Evolutionary conservation across 2,797 vertebrate genomes (phyloP), one percentile per base, ranked within the genome.

Genomic region (Catamblyrhynchus diadema): DNA sequence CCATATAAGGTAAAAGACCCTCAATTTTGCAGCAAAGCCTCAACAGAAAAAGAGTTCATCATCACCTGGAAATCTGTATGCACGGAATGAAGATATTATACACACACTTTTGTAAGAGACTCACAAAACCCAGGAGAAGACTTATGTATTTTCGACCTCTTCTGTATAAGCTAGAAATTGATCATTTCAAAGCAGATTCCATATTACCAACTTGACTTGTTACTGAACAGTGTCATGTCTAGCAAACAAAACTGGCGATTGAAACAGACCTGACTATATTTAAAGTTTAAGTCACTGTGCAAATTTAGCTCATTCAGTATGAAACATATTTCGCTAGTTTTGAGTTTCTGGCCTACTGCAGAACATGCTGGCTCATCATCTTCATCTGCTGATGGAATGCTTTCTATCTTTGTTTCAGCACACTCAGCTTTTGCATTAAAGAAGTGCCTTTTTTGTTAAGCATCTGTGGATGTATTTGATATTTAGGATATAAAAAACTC

Each of bases 401-500:
- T 93, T 96, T 96, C 96, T 96, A 96, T 96, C 91, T 96, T 96
- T 95, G 77, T 83, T 96, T 93, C 85, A 81, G 94, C 93, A 86
- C 50, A 91, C 72, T 95, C 92, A 95, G 94, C 95, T 96, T 91
- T 92, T 94, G 91, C 93, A 92, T 92, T 91, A 92, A 94, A 91
- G 69, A 90, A 95, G 39, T 86, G 92, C 84, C 86, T 92, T 94
- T 95, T 96, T 88, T 80, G 79, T 95, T 90, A 94, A 89, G 92
- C 95, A 95, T 95, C 96, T 95, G 94, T 85, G 94, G 65, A 94
- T 93, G 72, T 54, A 67, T 94, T 92, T 88, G 81, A 88, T 95
- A 87, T 87, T 96, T 92, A 89, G 93, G 86, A 86, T 89, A 94
- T 67, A 92, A 95, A 94, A 92, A 45, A 0, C 0, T 13, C 2